Base-by-base conservation (phyloP, 2,113 vertebrate genomes). In the Butorides virescens region DNA sequence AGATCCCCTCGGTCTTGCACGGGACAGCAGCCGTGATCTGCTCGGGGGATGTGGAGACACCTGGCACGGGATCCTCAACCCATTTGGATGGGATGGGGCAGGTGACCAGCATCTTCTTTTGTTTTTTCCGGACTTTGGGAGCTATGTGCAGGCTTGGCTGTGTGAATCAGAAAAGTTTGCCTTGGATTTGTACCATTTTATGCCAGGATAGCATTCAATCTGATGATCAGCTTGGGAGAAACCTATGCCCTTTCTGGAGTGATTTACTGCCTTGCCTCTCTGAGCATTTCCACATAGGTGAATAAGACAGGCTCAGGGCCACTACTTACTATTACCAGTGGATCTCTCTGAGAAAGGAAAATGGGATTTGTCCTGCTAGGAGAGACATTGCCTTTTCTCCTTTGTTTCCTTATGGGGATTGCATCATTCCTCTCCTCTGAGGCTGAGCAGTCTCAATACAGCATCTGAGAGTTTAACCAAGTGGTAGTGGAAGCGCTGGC, bases 1-100 rank as follows among this genome's bases (percentile, higher is more conserved):
- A 86, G 65, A 50, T 61, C 56, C 50, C 59, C 49, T 42, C 1
- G 4, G 7, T 22, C 55, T 15, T 36, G 46, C 26, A 15, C 18
- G 27, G 53, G 42, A 50, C 29, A 50, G n/a, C 56, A 86, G 58
- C 49, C 1, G 3, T 26, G 44, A 52, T 36, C 66, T 46, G 37
- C 65, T 15, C 1, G 0, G 26, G 26, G 29, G 9, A 36, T 9
- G 42, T 8, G 65, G 42, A 78, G 58, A 21, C 9, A 1, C 14
- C 23, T 42, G 86, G 29, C 30, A 39, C 0, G 0, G 59, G 52
- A 77, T n/a, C 30, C n/a, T 34, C 15, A 21, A 1, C 25, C 50
- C 1, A 0, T 3, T 61, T 2, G 0, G 34, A 67, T 0, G 4
- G 42, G 53, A 67, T 21, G 42, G 46, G 53, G 14, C 46, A 77